phyloP scores from a whole-genome alignment of 2,113 vertebrate genomes.

The Melanerpes formicivorus region DNA sequence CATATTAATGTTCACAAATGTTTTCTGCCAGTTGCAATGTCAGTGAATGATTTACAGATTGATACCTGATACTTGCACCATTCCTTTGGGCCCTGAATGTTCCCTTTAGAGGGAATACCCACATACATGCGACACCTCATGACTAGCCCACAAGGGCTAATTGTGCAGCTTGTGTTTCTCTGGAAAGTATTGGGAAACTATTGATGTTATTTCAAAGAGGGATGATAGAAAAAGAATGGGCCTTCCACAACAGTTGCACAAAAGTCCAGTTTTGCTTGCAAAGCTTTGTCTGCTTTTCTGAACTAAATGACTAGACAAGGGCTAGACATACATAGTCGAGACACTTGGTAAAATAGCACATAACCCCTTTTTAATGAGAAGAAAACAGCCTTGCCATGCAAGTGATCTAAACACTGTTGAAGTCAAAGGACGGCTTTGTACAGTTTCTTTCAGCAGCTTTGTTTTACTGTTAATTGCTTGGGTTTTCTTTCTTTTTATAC shows the following conservation, averaged over 20 bases:
- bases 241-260: not conserved
- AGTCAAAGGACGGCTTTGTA: not conserved
- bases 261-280: not conserved
- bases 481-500: conserved; percentile 43
- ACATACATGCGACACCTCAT: not conserved
- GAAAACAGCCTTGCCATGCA: not conserved
- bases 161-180: not conserved
- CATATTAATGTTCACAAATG: not conserved
- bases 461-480: conserved; percentile 26
- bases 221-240: not conserved
- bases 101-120: not conserved
- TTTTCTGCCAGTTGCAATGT: not conserved
- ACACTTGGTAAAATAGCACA: not conserved
- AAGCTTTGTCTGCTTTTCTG: not conserved
- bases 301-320: not conserved
- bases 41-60: not conserved
- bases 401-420: not conserved
- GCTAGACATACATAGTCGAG: not conserved
- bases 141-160: not conserved
- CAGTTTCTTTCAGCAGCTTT: not conserved
- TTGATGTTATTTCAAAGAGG: not conserved
- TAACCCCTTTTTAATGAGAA: not conserved
- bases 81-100: not conserved
- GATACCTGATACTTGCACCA: not conserved
- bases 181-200: not conserved